A percentile compares a stretch with the other conserved stretches of the same genome.
Evolutionary conservation across 2,888 invertebrate genomes (phyloP).

Genomic region (Auanema sp.): DNA sequence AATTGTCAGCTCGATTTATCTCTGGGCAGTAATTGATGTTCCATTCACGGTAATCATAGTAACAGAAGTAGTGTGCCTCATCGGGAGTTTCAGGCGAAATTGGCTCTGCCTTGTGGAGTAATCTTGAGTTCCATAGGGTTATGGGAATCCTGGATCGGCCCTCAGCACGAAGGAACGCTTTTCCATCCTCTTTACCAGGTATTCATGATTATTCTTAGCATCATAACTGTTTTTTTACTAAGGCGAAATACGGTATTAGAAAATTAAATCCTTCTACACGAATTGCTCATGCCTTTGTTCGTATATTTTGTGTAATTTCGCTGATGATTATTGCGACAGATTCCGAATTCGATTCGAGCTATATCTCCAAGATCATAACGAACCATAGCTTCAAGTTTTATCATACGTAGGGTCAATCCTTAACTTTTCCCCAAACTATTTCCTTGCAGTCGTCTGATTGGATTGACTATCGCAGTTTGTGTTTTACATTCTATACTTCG

Average conservation of each 20-base stretch:
- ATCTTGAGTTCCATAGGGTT: conserved; percentile 51
- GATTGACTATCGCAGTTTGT: conserved; percentile 37
- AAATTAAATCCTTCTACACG: conserved; percentile 52
- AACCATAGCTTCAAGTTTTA: conserved; percentile 17
- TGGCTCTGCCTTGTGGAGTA: conserved; percentile 45
- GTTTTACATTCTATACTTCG: conserved; percentile 48
- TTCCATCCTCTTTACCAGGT: conserved; percentile 52
- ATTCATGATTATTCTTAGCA: no score
- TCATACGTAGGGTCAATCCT: conserved; percentile 24
- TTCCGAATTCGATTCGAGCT: conserved; percentile 5
- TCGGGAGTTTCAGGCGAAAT: conserved; percentile 22
- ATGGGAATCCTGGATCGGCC: conserved; percentile 59
- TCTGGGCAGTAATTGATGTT: conserved; percentile 39
- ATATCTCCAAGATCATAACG: conserved; percentile 20
- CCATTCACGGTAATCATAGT: conserved; percentile 19
- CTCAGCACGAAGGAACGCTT: conserved; percentile 44
- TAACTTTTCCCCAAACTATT: neutral
- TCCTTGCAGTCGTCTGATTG: conserved; percentile 35
- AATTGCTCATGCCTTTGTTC: conserved; percentile 17
- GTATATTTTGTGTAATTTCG: conserved; percentile 28
- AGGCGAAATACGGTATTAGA: conserved; percentile 57
- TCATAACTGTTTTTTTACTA: neutral
- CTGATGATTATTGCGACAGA: conserved; percentile 22
- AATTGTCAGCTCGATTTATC: conserved; percentile 30
- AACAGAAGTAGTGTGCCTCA: neutral